A percentile compares a stretch with the other conserved stretches of the same genome.
phyloP scores from a whole-genome alignment of 1,140 invertebrate genomes.

The Diploscapter pachys region DNA sequence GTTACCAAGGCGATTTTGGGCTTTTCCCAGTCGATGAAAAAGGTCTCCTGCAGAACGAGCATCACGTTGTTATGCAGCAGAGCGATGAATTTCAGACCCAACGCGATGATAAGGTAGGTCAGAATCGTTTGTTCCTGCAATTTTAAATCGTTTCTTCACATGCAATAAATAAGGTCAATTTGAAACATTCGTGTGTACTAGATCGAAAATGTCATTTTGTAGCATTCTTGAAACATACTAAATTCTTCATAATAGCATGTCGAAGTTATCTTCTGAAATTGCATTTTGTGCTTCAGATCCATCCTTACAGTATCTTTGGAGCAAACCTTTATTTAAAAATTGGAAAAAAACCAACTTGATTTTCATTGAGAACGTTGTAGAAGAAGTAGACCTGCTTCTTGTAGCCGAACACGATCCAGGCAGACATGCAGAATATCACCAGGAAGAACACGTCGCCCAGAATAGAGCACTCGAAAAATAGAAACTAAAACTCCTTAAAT shows the following conservation, averaged over 20 bases:
- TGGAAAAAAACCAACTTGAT: slow-evolving; percentile 59
- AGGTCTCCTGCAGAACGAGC: slow-evolving; percentile 72
- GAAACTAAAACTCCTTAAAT: slow-evolving; percentile 60
- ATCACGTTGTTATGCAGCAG: slow-evolving; percentile 68
- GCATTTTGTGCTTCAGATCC: too few species aligned
- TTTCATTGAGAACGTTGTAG: slow-evolving; percentile 60
- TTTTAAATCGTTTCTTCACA: too few species aligned
- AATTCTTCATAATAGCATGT: too few species aligned
- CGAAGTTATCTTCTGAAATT: slow-evolving; percentile 62
- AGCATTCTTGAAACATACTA: too few species aligned
- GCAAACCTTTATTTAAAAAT: slow-evolving; percentile 43
- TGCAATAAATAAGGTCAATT: too few species aligned
- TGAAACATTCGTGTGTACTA: too few species aligned
- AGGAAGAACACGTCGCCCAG: slow-evolving; percentile 72
- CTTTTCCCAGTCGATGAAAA: slow-evolving; percentile 84
- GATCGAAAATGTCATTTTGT: too few species aligned
- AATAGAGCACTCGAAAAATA: slow-evolving; percentile 67
- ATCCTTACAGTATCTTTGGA: too few species aligned
- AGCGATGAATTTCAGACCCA: slow-evolving; percentile 71
- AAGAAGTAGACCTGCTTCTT: slow-evolving; percentile 63
- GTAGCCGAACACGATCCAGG: slow-evolving; percentile 73
- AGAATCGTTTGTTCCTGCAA: slow-evolving; percentile 57
- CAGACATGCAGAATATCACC: slow-evolving; percentile 65
- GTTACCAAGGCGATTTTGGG: slow-evolving; percentile 46
- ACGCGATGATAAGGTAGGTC: slow-evolving; percentile 68